phyloP scores from a whole-genome alignment of 2,888 invertebrate genomes.

The Agriotes lineatus region DNA sequence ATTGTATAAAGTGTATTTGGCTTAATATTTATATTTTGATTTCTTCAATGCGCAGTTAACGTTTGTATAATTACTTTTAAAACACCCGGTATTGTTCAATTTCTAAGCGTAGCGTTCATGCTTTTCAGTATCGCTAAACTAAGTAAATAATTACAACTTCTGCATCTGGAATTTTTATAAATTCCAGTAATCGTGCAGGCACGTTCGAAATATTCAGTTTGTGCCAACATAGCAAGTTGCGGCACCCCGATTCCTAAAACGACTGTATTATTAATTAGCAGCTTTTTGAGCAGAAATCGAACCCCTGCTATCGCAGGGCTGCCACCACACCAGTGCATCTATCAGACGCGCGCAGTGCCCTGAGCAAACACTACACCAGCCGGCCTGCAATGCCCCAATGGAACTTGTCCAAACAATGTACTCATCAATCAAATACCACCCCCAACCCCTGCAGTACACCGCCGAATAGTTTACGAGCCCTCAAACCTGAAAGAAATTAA shows the following conservation, averaged over 20 bases:
- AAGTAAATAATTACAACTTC: no score
- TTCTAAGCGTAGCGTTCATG: no score
- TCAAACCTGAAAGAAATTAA: constrained; percentile 30
- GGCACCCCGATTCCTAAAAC: not conserved
- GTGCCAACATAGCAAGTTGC: no score
- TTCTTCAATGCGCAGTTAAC: no score
- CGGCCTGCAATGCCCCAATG: constrained; percentile 58
- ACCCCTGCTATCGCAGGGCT: constrained; percentile 46
- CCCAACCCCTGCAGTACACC: constrained; percentile 42
- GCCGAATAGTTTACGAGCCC: constrained; percentile 28
- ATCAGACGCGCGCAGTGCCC: constrained; percentile 52
- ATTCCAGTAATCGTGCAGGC: no score
- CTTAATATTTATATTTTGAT: no score
- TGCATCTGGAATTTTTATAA: no score
- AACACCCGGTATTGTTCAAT: no score
- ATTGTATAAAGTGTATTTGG: no score
- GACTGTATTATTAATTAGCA: constrained; percentile 31
- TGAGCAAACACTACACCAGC: constrained; percentile 62
- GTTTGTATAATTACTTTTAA: no score
- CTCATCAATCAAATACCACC: constrained; percentile 64
- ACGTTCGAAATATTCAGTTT: no score
- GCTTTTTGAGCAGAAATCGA: constrained; percentile 30
- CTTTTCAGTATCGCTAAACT: no score
- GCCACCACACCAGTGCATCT: constrained; percentile 47
- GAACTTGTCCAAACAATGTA: constrained; percentile 63